Percentiles rank a stretch among this genome's conserved stretches.
phyloP scores from a whole-genome alignment of 1,140 invertebrate species.

The Panagrolaimus sp. region DNA sequence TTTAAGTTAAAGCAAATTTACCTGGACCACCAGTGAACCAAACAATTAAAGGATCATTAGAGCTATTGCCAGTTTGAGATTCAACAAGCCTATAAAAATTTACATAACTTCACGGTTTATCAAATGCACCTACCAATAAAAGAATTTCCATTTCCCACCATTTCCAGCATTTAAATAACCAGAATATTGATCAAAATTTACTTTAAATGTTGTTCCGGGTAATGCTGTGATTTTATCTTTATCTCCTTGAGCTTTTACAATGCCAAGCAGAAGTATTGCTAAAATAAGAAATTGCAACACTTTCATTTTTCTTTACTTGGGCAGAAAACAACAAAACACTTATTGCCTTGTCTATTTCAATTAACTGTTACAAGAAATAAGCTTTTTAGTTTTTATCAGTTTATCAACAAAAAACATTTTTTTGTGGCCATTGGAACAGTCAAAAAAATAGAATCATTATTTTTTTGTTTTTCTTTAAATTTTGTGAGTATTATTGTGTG shows the following conservation, averaged over 20 bases:
- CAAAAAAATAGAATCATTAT: no score
- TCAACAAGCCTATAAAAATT: neutral
- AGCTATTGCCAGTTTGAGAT: slow-evolving; percentile 59
- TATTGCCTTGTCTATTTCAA: no score
- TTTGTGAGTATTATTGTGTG: no score
- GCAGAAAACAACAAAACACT: no score
- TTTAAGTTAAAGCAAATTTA: no score
- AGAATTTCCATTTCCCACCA: slow-evolving; percentile 30
- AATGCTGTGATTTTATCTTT: slow-evolving; percentile 33
- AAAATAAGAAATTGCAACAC: neutral
- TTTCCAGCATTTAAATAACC: slow-evolving; percentile 37
- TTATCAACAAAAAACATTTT: no score
- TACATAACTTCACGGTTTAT: neutral
- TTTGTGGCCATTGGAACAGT: no score
- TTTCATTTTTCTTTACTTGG: no score
- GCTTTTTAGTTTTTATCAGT: no score
- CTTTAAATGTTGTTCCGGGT: slow-evolving; percentile 34
- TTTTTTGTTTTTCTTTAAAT: no score
- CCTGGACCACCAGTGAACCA: slow-evolving; percentile 66
- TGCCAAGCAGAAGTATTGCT: neutral
- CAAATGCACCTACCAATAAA: slow-evolving; percentile 31
- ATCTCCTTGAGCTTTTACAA: slow-evolving; percentile 17
- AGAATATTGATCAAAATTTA: slow-evolving; percentile 42
- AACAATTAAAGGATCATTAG: slow-evolving; percentile 60
- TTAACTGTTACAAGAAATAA: no score